These are phyloP conservation scores for Pithys albifrons DNA, from an alignment of 2,113 vertebrate species.

Conservation along the genomic window DNA sequence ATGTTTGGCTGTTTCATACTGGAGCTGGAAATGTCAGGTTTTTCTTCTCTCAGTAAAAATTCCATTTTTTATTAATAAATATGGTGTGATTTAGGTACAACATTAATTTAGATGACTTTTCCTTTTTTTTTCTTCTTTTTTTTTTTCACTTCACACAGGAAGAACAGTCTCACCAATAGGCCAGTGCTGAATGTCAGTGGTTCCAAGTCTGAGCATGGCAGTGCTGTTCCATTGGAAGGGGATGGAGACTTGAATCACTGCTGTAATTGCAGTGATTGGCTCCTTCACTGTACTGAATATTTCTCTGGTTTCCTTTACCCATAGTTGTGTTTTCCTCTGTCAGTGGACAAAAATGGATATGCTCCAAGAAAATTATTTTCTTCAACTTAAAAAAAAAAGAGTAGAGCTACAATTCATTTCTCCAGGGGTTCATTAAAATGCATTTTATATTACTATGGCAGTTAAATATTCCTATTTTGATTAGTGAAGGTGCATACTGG, in stretches of 20 bases:
- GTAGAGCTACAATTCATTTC: not conserved
- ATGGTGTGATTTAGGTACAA: not conserved
- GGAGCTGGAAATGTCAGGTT: not conserved
- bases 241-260: not conserved
- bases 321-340: not conserved
- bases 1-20: not conserved
- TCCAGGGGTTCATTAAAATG: not conserved
- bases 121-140: not conserved
- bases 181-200: not conserved
- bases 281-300: not conserved
- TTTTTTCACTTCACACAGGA: rapidly evolving
- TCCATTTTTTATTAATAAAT: not conserved
- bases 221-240: not conserved
- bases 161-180: rapidly evolving
- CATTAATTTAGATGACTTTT: not conserved
- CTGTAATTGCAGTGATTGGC: not conserved
- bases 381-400: not conserved
- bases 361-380: not conserved
- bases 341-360: not conserved
- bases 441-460: not conserved
- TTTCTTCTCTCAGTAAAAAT: not conserved
- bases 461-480: not conserved
- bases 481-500: not conserved
- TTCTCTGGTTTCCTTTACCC: not conserved
- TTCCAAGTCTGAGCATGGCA: not conserved